Percentiles rank a stretch among this genome's conserved stretches.
phyloP scores from a whole-genome alignment of 2,113 vertebrate genomes.

The Gobio gobio region DNA sequence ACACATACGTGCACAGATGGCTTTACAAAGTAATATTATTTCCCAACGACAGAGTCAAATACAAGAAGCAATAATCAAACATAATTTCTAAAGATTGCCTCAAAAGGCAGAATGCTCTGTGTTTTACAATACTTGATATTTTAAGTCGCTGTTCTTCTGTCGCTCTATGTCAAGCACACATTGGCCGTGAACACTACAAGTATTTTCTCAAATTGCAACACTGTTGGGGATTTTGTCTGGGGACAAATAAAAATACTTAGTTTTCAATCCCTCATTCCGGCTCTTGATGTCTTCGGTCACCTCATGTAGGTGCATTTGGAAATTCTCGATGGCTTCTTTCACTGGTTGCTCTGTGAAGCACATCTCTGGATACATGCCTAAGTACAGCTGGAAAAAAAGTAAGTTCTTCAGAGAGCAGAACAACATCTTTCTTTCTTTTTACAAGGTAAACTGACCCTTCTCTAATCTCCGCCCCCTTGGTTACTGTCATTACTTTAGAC shows the following conservation, averaged over 20 bases:
- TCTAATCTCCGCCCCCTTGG: too few species aligned
- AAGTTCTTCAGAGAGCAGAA: not conserved
- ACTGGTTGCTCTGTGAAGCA: constrained; percentile 90
- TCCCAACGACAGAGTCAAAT: not conserved
- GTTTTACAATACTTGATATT: not conserved
- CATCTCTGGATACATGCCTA: constrained; percentile 93
- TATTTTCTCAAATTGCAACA: constrained; percentile 83
- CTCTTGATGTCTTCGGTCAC: constrained; percentile 79
- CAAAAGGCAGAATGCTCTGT: not conserved
- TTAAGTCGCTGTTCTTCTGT: not conserved
- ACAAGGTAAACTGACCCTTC: too few species aligned
- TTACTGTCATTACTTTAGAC: too few species aligned
- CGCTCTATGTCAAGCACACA: not conserved
- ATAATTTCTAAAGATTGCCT: not conserved
- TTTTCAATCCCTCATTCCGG: constrained; percentile 89
- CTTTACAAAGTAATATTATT: not conserved
- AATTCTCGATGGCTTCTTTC: constrained; percentile 84
- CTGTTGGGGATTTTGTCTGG: constrained; percentile 95
- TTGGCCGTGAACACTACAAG: not conserved
- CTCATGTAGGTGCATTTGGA: constrained; percentile 82
- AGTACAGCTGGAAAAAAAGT: constrained; percentile 75
- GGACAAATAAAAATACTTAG: constrained; percentile 92
- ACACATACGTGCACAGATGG: too few species aligned
- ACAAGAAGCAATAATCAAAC: not conserved
- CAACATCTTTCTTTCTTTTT: too few species aligned